phyloP scores from a whole-genome alignment of 2,888 invertebrate species.

The Diplolepis rosae region DNA sequence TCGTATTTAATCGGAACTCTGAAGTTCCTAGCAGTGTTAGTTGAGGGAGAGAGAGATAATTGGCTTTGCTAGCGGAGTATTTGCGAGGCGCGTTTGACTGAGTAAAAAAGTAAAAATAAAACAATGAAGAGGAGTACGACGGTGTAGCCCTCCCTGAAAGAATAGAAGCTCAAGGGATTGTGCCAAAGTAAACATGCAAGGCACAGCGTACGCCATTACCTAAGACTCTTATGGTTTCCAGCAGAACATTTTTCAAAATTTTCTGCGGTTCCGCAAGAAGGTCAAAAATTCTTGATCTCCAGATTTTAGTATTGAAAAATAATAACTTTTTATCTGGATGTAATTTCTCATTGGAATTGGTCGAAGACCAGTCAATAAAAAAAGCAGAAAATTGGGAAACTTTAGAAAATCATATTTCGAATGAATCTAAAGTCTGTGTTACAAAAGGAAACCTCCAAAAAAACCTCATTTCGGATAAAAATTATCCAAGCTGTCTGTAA shows the following conservation, averaged over 20 bases:
- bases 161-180: constrained; percentile 67
- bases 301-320: too few relatives aligned
- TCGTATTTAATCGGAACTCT: constrained; percentile 73
- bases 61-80: constrained; percentile 59
- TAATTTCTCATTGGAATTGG: too few relatives aligned
- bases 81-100: constrained; percentile 68
- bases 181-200: constrained; percentile 72
- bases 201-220: constrained; percentile 71
- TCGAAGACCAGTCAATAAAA: too few relatives aligned
- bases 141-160: constrained; percentile 59
- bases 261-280: constrained; percentile 43
- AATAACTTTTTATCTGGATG: too few relatives aligned
- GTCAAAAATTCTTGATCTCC: too few relatives aligned
- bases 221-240: constrained; percentile 61
- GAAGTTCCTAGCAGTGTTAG: constrained; percentile 64
- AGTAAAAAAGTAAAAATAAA: constrained; percentile 52
- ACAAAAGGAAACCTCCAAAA: too few relatives aligned
- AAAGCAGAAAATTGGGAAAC: too few relatives aligned
- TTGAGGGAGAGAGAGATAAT: constrained; percentile 48
- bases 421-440: too few relatives aligned
- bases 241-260: constrained; percentile 48
- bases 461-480: too few relatives aligned
- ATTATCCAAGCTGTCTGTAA: too few relatives aligned
- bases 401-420: too few relatives aligned
- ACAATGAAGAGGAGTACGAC: constrained; percentile 48